Evolutionary conservation across 2,797 vertebrate species (phyloP).

Genomic region (Pangasius larnaudii): DNA sequence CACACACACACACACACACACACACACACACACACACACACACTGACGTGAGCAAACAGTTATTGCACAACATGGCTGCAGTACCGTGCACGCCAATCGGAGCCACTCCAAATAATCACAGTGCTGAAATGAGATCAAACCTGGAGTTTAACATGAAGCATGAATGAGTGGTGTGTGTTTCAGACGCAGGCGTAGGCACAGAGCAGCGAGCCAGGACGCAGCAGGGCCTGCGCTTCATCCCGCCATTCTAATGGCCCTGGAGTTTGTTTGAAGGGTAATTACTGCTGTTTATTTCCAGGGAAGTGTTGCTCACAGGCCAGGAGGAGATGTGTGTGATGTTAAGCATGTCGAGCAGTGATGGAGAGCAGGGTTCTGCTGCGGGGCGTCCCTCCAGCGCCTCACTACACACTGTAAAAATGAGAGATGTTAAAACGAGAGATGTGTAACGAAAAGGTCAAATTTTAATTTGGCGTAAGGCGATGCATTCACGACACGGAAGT

Average conservation of each 20-base stretch:
- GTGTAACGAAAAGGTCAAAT: neutral
- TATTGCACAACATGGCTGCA: conserved; percentile 25
- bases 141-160: conserved; percentile 24
- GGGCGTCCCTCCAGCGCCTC: conserved; percentile 6
- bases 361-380: conserved; percentile 28
- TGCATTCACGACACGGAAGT: conserved; percentile 69
- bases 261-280: conserved; percentile 64
- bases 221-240: conserved; percentile 57
- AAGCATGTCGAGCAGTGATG: conserved; percentile 40
- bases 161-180: conserved; percentile 34
- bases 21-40: neutral
- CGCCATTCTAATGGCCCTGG: conserved; percentile 56
- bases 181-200: conserved; percentile 39
- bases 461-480: conserved; percentile 58
- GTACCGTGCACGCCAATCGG: conserved; percentile 18
- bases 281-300: conserved; percentile 61
- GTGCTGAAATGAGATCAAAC: conserved; percentile 33
- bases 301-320: conserved; percentile 42
- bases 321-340: conserved; percentile 52
- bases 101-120: conserved; percentile 44
- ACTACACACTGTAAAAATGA: neutral
- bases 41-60: conserved; percentile 30
- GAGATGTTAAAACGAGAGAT: neutral
- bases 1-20: conserved; percentile 8
- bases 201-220: conserved; percentile 35